Evolutionary conservation across 2,888 invertebrate genomes (phyloP), one percentile per base, ranked within the genome.

Genomic region (Allacma fusca): DNA sequence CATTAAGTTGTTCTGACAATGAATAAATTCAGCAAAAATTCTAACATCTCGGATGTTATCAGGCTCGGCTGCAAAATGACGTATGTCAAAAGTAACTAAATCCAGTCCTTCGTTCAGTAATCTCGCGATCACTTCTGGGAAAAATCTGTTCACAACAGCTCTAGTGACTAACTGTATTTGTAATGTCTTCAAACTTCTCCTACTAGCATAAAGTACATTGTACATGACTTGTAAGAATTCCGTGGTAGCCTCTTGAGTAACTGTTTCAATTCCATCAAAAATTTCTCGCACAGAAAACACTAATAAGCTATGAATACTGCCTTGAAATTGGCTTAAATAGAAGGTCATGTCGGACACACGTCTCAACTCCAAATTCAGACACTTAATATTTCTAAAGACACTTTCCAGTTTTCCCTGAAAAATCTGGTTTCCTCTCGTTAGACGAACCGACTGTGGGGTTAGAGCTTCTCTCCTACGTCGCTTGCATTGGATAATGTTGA

Each of bases 401-500:
- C 62, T 74, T 24, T 40, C 40, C 5, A 69, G 62, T 26, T 40
- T 75, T 0, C 40, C 79, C 57, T 77, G 64, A 26, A 70, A 57
- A 23, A 74, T 50, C 34, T 59, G 29, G 44, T 34, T 67, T 9
- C 74, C 79, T 40, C 79, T 50, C 9, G 79, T 79, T 24, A 79
- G 21, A 16, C 77, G 64, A n/a, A 50, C 65, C 7, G 67, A 16
- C 16, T 21, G 24, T 1, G 71, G 59, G 0, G 70, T 64, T 28
- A 44, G 23, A 28, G 23, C 28, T 57, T 78, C 78, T 62, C 75
- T 75, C 28, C 79, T 50, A 28, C 73, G 29, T 26, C 79, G 44
- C 43, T 79, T 79, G 34, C 79, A 79, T 28, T 79, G 79, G 23
- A 76, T 78, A 23, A 79, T 77, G n/a, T 73, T 76, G 16, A 79